phyloP scores from a whole-genome alignment of 2,113 vertebrate species.

The Carassius auratus region DNA sequence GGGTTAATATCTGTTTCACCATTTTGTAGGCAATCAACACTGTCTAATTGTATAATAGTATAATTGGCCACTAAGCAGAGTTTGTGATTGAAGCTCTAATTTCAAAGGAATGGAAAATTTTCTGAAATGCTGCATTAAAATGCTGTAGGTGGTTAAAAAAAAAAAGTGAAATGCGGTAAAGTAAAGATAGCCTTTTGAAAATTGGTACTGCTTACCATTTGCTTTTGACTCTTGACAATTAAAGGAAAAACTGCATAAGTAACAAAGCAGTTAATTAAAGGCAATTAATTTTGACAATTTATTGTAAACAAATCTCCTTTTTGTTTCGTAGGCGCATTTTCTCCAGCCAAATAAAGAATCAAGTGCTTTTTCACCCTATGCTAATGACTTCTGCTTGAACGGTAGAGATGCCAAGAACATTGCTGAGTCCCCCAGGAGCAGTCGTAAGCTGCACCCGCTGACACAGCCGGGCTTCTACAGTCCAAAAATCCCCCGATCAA shows the following conservation, averaged over 20 bases:
- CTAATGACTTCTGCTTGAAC: slow-evolving; percentile 34
- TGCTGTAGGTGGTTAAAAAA: not conserved
- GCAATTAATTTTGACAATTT: not conserved
- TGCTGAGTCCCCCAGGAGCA: slow-evolving; percentile 20
- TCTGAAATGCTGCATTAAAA: not conserved
- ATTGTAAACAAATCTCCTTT: not conserved
- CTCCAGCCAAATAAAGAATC: slow-evolving; percentile 40
- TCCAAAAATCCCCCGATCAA: slow-evolving; percentile 48
- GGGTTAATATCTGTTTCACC: too few relatives aligned
- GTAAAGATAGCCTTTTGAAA: not conserved
- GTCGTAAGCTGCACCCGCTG: slow-evolving; percentile 25
- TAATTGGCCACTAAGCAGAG: too few relatives aligned
- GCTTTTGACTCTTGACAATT: not conserved
- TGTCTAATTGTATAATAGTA: too few relatives aligned
- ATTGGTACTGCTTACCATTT: not conserved
- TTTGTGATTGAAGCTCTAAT: not conserved
- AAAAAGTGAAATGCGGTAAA: not conserved
- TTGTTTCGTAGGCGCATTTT: slow-evolving; percentile 48
- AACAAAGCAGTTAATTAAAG: not conserved
- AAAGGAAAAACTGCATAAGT: not conserved
- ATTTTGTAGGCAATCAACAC: too few relatives aligned
- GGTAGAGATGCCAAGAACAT: slow-evolving; percentile 32
- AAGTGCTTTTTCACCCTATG: slow-evolving; percentile 46
- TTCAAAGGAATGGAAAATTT: not conserved
- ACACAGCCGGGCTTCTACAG: slow-evolving; percentile 53